Base-by-base conservation (phyloP, 2,113 vertebrate species). In the Arenaria interpres region DNA sequence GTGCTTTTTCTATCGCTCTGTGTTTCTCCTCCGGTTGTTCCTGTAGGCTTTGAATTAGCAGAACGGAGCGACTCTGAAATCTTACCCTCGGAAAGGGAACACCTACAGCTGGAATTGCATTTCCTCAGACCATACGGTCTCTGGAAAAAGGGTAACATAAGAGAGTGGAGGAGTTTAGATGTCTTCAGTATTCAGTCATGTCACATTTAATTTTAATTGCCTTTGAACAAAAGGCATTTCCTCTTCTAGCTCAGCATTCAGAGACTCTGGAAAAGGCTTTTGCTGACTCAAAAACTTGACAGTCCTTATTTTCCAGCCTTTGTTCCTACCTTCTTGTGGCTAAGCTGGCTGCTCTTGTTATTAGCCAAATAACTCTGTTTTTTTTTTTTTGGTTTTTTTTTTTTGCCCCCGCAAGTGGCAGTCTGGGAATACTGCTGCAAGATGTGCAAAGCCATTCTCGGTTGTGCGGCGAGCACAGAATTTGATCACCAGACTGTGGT, bases 191-290 rank as follows among this genome's bases (percentile, higher is more conserved):
- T 78, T 96, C 92, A 73, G 90, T 85, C 86, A 75, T 88, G 93
- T 96, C 86, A 81, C 88, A 83, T 94, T 94, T 91, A 89, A 90
- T 96, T 97, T 97, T 97, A 97, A 97, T 97, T 97, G 96, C 86
- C 67, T 97, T 92, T 93, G 93, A 91, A 91, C 81, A 96, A 96
- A 96, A 96, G 87, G 95, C 71, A 89, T 86, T 92, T 93, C 93
- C 71, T 94, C 56, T 80, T 96, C 89, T 53, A 85, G 12, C 15
- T 85, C 83, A 81, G 66, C 88, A 71, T 96, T 96, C 94, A 35
- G 27, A 60, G 91, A 39, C 78, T 67, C 82, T 84, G 92, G 77
- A 87, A 89, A 89, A 86, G 66, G 67, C 90, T 97, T 96, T 88
- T 8, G 73, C 56, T 96, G 92, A 96, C 93, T 90, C 88, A 82